Evolutionary conservation across 2,888 invertebrate species (phyloP), one percentile per base, ranked within the genome.

Genomic region (Myopa tessellatipennis): DNA sequence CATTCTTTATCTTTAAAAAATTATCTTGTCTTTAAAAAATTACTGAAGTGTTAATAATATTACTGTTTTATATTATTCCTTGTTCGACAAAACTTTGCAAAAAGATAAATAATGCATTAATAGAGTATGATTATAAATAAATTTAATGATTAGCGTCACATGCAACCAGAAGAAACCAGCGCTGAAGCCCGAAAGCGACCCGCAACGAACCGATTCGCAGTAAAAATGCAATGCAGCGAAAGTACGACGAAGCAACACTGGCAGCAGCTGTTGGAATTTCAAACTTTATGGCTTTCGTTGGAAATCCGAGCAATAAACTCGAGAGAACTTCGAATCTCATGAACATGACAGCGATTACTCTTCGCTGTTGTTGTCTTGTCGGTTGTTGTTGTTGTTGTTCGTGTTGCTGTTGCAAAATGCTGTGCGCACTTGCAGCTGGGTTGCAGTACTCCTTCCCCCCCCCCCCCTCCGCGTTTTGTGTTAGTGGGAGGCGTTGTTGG

Each of bases 201-300:
- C 70, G n/a, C 52, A 69, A 34, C 68, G 45, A 4, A 8, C 8
- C 34, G 38, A 12, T 14, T 16, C 36, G 8, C n/a, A n/a, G 50
- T 18, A 69, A 69, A 50, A 69, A 16, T 18, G 5, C 45, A 38
- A 69, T 1, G 16, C 38, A 14, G 36, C 70, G 4, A 38, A 34
- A 26, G 36, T 6, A 16, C 4, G 63, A 14, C 12, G 63, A 36
- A 68, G 69, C 69, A 68, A 68, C 68, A 69, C 69, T 26, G 52
- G 4, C 61, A 63, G 61, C 61, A 65, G 65, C 65, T 69, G 75
- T 26, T 75, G 75, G 45, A 69, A 69, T 69, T 69, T 58, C 8
- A 40, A 69, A 69, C 60, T 75, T 75, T 75, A 75, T 75, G 75
- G 50, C 69, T 75, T 74, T 75, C 60, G 61, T 36, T 69, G 75